A percentile compares a stretch with the other conserved stretches of the same genome.
These are phyloP conservation scores for Philypnodon macrostomus DNA, from an alignment of 2,797 vertebrate species.

Conservation along the genomic window DNA sequence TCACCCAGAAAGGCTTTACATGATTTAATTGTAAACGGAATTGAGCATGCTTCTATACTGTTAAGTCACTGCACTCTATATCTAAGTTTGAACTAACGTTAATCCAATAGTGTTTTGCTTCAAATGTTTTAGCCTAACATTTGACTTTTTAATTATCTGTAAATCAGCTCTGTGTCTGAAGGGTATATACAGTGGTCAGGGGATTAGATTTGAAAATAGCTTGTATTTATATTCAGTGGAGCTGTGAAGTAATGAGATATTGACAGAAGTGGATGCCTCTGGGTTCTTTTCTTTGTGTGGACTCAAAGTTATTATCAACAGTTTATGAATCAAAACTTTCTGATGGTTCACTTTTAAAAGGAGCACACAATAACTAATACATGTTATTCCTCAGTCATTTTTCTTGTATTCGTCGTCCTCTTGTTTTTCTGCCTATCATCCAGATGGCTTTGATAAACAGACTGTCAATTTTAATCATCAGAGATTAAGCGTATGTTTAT, in stretches of 20 bases:
- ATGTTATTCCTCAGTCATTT: too few relatives aligned
- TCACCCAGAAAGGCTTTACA: too few relatives aligned
- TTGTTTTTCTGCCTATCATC: slow-evolving; percentile 6
- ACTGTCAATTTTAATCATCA: slow-evolving; percentile 30
- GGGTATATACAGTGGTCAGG: neutral
- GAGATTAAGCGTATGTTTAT: slow-evolving; percentile 18
- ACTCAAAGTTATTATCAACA: neutral
- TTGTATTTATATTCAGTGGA: neutral
- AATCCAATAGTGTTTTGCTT: neutral
- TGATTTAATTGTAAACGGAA: too few relatives aligned
- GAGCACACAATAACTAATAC: neutral
- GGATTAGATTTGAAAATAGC: neutral
- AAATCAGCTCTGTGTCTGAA: slow-evolving; percentile 15
- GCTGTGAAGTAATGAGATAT: slow-evolving; percentile 14
- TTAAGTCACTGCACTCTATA: too few relatives aligned
- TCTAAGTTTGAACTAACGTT: too few relatives aligned
- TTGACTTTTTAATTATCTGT: slow-evolving; percentile 29
- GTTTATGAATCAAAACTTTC: slow-evolving; percentile 2
- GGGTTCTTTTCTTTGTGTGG: slow-evolving; percentile 1
- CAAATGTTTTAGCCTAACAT: slow-evolving; percentile 1
- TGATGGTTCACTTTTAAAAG: neutral
- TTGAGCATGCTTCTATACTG: too few relatives aligned
- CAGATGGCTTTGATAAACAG: slow-evolving; percentile 24
- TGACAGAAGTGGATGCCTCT: neutral
- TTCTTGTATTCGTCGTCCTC: slow-evolving; percentile 1